These are phyloP conservation scores for Morpho achilles DNA, from an alignment of 2,888 invertebrate species.

Conservation along the genomic window DNA sequence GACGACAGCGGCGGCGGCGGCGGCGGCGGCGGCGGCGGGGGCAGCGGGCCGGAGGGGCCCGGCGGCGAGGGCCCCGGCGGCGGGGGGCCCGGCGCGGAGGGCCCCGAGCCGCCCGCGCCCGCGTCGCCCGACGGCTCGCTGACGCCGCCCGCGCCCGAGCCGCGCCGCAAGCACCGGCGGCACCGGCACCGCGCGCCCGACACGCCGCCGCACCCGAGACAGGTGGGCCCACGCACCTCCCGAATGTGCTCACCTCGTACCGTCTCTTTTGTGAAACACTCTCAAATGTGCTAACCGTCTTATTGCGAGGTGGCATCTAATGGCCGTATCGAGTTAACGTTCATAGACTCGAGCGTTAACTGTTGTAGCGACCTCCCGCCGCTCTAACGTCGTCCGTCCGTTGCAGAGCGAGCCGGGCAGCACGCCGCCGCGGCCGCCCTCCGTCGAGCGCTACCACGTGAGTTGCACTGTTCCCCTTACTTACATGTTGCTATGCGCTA, in stretches of 20 bases:
- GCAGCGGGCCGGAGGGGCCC: no score
- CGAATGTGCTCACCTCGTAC: no score
- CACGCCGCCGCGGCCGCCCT: constrained; percentile 39
- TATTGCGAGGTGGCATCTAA: no score
- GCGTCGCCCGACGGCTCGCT: constrained; percentile 26
- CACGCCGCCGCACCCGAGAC: constrained; percentile 31
- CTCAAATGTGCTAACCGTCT: no score
- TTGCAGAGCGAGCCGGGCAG: constrained; percentile 36
- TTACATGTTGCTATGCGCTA: no score
- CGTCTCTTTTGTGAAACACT: no score
- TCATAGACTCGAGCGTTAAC: no score
- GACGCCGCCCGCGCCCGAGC: constrained; percentile 29
- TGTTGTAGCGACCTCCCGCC: no score
- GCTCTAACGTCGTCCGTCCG: no score
- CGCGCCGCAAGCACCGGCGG: constrained; percentile 26
- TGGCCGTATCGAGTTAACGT: no score
- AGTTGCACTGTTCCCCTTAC: neutral
- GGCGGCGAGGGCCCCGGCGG: constrained; percentile 9
- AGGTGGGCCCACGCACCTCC: neutral
- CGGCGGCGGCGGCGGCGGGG: constrained; percentile 21
- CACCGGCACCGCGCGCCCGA: constrained; percentile 29
- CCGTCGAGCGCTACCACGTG: constrained; percentile 26
- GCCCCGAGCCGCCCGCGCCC: constrained; percentile 24
- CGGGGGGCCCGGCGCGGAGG: constrained; percentile 18
- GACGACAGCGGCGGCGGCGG: constrained; percentile 66